Conservation (phyloP, 2,113 vertebrate species). For the Strix aluco region DNA sequence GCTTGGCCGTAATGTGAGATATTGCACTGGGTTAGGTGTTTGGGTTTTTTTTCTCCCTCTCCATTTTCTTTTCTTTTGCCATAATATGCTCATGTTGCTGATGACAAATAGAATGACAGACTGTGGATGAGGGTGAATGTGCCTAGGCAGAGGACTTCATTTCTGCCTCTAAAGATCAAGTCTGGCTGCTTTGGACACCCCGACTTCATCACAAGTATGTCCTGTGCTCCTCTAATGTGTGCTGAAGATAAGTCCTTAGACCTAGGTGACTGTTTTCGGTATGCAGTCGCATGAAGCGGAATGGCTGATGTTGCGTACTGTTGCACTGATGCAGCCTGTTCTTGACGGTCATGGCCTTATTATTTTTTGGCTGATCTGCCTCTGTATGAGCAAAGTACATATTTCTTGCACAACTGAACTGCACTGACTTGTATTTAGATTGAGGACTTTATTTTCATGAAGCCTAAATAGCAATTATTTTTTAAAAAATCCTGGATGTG, state of each 20-base stretch:
- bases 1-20: neutral
- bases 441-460: neutral
- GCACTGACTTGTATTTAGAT: neutral
- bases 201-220: neutral
- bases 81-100: neutral
- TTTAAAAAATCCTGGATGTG: neutral
- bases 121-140: neutral
- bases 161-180: neutral
- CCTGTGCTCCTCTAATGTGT: neutral
- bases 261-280: neutral
- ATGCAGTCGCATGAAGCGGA: neutral
- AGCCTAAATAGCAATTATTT: neutral
- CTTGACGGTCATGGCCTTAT: neutral
- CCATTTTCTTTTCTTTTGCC: neutral
- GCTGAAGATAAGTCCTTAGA: neutral
- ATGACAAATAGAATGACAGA: neutral
- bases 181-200: neutral
- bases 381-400: slow-evolving; percentile 3
- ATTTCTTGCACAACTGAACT: neutral
- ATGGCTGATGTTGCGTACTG: neutral
- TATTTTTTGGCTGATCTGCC: slow-evolving; percentile 24
- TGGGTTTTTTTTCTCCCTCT: neutral
- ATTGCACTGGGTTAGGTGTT: neutral
- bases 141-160: neutral
- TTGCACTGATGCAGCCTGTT: neutral